Percentiles rank a stretch among this genome's conserved stretches.
These are phyloP conservation scores for Strix uralensis DNA, from an alignment of 2,113 vertebrate genomes.

Conservation along the genomic window DNA sequence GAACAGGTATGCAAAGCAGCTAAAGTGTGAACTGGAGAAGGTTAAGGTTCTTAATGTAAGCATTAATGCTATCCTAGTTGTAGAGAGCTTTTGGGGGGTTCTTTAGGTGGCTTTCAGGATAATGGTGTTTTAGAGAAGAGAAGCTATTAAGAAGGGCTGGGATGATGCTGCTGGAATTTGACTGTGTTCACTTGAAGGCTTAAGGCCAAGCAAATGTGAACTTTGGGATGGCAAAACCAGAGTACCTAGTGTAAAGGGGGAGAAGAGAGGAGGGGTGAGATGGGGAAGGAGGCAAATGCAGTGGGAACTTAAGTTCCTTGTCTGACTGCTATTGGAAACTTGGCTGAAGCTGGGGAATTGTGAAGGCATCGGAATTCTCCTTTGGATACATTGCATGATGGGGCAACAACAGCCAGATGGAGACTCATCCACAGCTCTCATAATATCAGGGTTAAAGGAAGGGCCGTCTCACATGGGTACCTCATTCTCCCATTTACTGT, in stretches of 20 bases:
- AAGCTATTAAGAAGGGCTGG: background rate
- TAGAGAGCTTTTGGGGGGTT: background rate
- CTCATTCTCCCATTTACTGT: background rate
- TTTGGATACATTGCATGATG: background rate
- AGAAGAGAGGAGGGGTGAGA: background rate
- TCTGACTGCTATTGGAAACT: background rate
- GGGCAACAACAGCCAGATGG: background rate
- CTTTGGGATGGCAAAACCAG: background rate
- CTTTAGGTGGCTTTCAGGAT: background rate
- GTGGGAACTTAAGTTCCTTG: background rate
- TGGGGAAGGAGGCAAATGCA: background rate
- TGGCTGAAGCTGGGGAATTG: background rate
- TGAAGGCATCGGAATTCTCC: background rate
- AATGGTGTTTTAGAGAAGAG: background rate
- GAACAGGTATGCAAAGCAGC: background rate
- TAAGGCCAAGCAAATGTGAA: background rate
- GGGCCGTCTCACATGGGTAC: background rate
- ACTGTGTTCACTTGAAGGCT: background rate
- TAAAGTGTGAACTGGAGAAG: background rate
- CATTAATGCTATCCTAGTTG: background rate
- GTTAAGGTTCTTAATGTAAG: background rate
- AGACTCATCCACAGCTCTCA: background rate
- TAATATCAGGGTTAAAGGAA: background rate
- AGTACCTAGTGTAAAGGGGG: background rate
- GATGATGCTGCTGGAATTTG: background rate